Evolutionary conservation across 2,113 vertebrate genomes (phyloP).

Genomic region (Camelus dromedarius): DNA sequence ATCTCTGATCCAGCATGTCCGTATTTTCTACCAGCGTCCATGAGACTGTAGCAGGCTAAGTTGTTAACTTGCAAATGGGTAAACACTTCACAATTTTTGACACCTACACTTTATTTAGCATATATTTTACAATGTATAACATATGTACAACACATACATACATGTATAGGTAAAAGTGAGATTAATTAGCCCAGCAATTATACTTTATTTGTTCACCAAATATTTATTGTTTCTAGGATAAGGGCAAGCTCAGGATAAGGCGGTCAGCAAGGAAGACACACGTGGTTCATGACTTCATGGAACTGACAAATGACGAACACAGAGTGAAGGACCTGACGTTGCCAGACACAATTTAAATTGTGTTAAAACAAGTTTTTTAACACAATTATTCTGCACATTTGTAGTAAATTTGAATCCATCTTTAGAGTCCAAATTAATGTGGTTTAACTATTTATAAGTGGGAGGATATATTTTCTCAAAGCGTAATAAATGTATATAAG

Average conservation of each 20-base stretch:
- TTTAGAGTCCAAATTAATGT: not conserved
- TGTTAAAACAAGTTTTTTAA: not conserved
- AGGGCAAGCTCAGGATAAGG: not conserved
- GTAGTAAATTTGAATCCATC: constrained; percentile 6
- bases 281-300: not conserved
- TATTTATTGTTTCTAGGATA: not conserved
- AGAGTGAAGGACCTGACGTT: not conserved
- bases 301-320: constrained; percentile 25
- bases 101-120: not conserved
- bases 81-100: not conserved
- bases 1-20: not conserved
- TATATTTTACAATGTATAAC: not conserved
- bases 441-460: not conserved
- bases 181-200: not conserved
- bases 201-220: constrained; percentile 3
- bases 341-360: not conserved
- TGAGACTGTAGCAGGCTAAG: not conserved
- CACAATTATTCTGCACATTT: not conserved
- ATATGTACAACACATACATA: not conserved
- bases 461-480: not conserved
- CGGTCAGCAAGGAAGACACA: not conserved
- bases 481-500: not conserved
- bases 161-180: not conserved
- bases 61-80: not conserved
- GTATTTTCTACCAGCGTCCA: not conserved